phyloP scores from a whole-genome alignment of 2,113 vertebrate species.

The Rutilus rutilus region DNA sequence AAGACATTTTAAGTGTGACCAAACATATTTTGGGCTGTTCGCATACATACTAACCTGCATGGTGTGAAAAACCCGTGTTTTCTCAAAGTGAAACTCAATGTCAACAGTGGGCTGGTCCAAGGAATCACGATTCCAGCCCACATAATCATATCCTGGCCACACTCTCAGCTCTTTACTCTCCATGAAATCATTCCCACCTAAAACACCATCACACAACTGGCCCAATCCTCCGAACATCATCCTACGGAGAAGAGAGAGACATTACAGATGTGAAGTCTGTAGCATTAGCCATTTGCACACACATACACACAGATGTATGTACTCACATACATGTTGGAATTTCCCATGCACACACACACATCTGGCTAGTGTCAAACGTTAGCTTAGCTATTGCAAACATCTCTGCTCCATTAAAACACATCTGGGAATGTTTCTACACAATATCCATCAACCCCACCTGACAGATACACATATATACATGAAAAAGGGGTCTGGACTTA shows the following conservation, averaged over 20 bases:
- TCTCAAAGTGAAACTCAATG: conserved; percentile 91
- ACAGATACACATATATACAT: conserved; percentile 21
- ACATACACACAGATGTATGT: conserved; percentile 8
- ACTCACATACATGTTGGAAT: conserved; percentile 29
- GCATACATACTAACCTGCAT: conserved; percentile 83
- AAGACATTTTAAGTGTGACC: not conserved
- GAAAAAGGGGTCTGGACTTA: not conserved
- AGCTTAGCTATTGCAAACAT: conserved; percentile 74
- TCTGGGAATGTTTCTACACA: conserved; percentile 55
- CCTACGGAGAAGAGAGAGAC: conserved; percentile 65
- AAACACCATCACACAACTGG: conserved; percentile 86
- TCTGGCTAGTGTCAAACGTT: conserved; percentile 72
- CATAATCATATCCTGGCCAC: conserved; percentile 91
- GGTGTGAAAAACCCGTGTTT: conserved; percentile 79
- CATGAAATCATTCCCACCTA: conserved; percentile 88
- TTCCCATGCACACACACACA: conserved; percentile 50
- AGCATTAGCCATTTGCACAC: not conserved
- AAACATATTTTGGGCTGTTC: not conserved
- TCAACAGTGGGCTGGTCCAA: conserved; percentile 81
- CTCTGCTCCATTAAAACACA: conserved; percentile 71
- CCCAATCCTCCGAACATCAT: conserved; percentile 90
- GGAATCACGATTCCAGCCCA: conserved; percentile 86
- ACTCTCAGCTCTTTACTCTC: conserved; percentile 86
- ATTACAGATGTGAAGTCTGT: not conserved
- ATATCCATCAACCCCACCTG: conserved; percentile 10